These are phyloP conservation scores for Cerceris rybyensis DNA, from an alignment of 2,888 invertebrate genomes.

Conservation along the genomic window DNA sequence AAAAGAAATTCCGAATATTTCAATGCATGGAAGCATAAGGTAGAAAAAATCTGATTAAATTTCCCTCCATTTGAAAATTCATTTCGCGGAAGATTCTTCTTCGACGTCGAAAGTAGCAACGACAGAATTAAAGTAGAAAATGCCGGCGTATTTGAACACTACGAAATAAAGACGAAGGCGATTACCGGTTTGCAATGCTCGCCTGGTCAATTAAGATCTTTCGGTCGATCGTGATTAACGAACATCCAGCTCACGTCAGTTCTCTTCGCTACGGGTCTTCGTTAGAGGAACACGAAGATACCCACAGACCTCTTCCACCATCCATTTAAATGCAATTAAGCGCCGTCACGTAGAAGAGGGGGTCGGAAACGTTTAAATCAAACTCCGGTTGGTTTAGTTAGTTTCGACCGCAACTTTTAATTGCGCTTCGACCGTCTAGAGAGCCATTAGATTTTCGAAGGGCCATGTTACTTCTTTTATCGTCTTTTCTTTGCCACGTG, in stretches of 20 bases:
- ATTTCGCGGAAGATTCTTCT: not conserved
- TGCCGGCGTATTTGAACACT: not conserved
- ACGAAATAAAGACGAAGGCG: constrained; percentile 34
- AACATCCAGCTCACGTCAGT: constrained; percentile 51
- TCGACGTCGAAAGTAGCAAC: not conserved
- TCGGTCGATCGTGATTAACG: constrained; percentile 62
- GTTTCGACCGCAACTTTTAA: constrained; percentile 80
- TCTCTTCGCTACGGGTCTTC: constrained; percentile 38
- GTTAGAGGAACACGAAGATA: constrained; percentile 53
- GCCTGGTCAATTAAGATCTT: constrained; percentile 62
- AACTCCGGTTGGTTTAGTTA: constrained; percentile 77
- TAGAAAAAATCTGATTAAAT: too few relatives aligned
- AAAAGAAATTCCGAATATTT: too few relatives aligned
- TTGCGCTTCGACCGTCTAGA: constrained; percentile 77
- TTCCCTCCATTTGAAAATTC: not conserved
- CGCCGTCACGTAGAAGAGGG: constrained; percentile 74
- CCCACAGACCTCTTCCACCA: constrained; percentile 46
- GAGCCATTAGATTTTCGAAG: constrained; percentile 75
- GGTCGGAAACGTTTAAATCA: constrained; percentile 77
- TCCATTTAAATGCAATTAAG: constrained; percentile 76
- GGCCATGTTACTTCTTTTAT: constrained; percentile 60
- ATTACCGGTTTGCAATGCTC: constrained; percentile 41
- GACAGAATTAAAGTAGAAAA: not conserved
- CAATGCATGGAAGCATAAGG: too few relatives aligned
- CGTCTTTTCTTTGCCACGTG: constrained; percentile 61